These are phyloP conservation scores for Catocala fraxini DNA, from an alignment of 2,888 invertebrate species.

Conservation along the genomic window DNA sequence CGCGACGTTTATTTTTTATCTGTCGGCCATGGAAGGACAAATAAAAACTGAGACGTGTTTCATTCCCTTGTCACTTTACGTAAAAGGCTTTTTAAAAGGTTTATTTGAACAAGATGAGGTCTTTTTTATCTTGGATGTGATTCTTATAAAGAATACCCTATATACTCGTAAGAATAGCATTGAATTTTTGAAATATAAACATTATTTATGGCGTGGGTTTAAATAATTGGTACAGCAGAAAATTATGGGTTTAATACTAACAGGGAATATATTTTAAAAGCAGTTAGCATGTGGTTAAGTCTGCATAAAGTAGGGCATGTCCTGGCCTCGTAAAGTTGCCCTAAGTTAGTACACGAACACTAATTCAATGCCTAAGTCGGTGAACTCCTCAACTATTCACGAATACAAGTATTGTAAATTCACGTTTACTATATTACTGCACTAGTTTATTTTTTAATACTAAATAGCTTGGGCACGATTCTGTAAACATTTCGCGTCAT, in stretches of 20 bases:
- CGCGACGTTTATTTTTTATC: constrained; percentile 32
- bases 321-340: constrained; percentile 11
- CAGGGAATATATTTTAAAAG: constrained; percentile 15
- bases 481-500: constrained; percentile 24
- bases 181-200: too few relatives aligned
- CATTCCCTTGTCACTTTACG: constrained; percentile 36
- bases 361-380: constrained; percentile 24
- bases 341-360: constrained; percentile 2
- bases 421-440: constrained; percentile 18
- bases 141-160: background rate
- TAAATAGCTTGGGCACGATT: constrained; percentile 32
- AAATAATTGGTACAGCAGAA: too few relatives aligned
- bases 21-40: constrained; percentile 12
- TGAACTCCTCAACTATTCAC: constrained; percentile 27
- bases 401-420: constrained; percentile 30
- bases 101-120: constrained; percentile 32
- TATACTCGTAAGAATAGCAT: too few relatives aligned
- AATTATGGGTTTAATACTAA: background rate
- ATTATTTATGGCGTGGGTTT: too few relatives aligned
- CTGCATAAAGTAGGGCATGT: constrained; percentile 16
- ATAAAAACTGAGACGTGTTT: constrained; percentile 37
- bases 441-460: constrained; percentile 26
- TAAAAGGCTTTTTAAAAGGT: constrained; percentile 29
- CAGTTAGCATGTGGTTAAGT: constrained; percentile 22
- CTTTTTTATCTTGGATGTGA: constrained; percentile 15